Evolutionary conservation across 1,140 invertebrate species (phyloP).

Genomic region (Drosophila ercepeae): DNA sequence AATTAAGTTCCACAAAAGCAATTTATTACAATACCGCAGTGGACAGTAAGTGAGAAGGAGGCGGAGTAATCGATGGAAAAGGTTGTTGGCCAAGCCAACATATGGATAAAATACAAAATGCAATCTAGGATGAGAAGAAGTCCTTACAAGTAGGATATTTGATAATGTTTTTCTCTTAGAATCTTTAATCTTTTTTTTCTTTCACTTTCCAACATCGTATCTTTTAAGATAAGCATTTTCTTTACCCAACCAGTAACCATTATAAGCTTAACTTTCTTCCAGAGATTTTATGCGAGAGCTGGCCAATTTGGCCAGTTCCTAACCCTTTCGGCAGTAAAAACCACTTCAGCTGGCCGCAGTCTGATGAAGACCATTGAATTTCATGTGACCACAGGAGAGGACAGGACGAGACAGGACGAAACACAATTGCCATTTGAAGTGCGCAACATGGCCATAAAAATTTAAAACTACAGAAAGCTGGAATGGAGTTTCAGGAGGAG

Average conservation of each 20-base stretch:
- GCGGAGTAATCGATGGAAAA: constrained; percentile 37
- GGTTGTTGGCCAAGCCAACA: constrained; percentile 55
- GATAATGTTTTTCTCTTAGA: too few relatives aligned
- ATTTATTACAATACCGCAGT: constrained; percentile 70
- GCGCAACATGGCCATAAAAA: constrained; percentile 61
- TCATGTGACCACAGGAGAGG: constrained; percentile 48
- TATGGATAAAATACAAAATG: constrained; percentile 13
- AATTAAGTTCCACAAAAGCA: constrained; percentile 80
- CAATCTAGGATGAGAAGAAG: background rate
- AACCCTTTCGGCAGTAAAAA: constrained; percentile 22
- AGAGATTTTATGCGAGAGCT: constrained; percentile 21
- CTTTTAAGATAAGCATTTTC: background rate
- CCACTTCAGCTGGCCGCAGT: constrained; percentile 30
- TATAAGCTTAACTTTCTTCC: constrained; percentile 4
- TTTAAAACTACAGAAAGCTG: constrained; percentile 52
- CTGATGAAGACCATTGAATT: constrained; percentile 44
- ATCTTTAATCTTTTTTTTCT: too few relatives aligned
- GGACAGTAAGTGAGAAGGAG: constrained; percentile 3
- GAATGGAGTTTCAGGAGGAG: background rate
- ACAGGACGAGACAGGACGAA: constrained; percentile 18
- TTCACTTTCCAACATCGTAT: background rate
- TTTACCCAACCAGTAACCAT: background rate
- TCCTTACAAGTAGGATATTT: background rate
- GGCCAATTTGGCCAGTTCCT: constrained; percentile 27
- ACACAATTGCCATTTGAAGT: constrained; percentile 65